A percentile compares a stretch with the other conserved stretches of the same genome.
phyloP scores from a whole-genome alignment of 2,113 vertebrate species.

The Percopsis transmontana region DNA sequence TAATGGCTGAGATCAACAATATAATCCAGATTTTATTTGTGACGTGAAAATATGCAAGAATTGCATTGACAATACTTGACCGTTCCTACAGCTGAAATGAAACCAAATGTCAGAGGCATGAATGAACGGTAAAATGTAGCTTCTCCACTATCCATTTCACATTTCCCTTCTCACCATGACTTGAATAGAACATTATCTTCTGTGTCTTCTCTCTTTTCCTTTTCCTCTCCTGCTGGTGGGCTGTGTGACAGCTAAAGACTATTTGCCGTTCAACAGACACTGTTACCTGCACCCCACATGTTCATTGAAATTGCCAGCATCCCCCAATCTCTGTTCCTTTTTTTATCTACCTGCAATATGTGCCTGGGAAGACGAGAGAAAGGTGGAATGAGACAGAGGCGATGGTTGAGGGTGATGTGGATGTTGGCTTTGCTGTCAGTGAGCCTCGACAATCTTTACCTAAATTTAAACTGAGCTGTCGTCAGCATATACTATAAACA shows the following conservation, averaged over 20 bases:
- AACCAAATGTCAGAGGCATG: not conserved
- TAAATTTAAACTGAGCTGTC: too few species aligned
- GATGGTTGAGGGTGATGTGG: not conserved
- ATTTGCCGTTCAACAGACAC: conserved; percentile 7
- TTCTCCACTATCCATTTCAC: conserved; percentile 16
- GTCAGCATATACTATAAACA: too few species aligned
- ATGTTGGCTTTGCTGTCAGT: conserved; percentile 19
- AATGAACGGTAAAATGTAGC: conserved; percentile 23
- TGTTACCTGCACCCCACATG: conserved; percentile 62
- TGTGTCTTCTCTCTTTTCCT: conserved; percentile 30
- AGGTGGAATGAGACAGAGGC: conserved; percentile 1
- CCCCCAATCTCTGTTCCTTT: conserved; percentile 39
- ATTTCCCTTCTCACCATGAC: conserved; percentile 16
- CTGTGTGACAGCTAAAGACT: conserved; percentile 60
- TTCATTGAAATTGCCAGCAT: conserved; percentile 66
- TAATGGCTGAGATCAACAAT: not conserved
- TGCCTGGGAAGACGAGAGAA: conserved; percentile 18
- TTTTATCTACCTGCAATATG: conserved; percentile 36
- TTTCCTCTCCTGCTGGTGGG: conserved; percentile 54
- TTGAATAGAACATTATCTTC: conserved; percentile 54
- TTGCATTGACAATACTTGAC: not conserved
- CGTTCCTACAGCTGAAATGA: not conserved
- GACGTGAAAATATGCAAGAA: not conserved
- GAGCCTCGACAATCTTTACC: conserved; percentile 11
- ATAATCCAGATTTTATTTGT: not conserved